These are phyloP conservation scores for Magallana gigas DNA, from an alignment of 1,140 invertebrate species.

Conservation along the genomic window DNA sequence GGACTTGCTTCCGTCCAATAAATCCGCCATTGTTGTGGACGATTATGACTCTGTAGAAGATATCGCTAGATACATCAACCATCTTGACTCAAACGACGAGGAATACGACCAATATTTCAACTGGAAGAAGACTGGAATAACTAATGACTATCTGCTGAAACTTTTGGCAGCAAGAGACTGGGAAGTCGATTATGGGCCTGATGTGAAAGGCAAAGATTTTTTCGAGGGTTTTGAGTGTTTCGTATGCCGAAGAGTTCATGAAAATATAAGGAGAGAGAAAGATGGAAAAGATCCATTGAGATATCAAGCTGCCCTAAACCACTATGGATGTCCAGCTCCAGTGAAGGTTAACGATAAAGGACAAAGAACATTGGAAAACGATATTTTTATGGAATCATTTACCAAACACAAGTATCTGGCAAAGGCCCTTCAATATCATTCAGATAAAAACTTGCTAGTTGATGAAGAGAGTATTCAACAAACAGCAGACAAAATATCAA, in stretches of 20 bases:
- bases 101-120: slow-evolving; percentile 83
- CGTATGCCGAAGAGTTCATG: slow-evolving; percentile 80
- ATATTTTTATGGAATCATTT: slow-evolving; percentile 79
- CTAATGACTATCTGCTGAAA: slow-evolving; percentile 77
- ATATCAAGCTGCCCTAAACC: slow-evolving; percentile 76
- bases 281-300: slow-evolving; percentile 41
- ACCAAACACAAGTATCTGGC: slow-evolving; percentile 43
- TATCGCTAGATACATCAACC: slow-evolving; percentile 82
- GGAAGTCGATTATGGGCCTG: slow-evolving; percentile 64
- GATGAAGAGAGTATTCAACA: neutral
- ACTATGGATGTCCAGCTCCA: slow-evolving; percentile 84
- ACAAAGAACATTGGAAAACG: slow-evolving; percentile 60
- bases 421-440: slow-evolving; percentile 46
- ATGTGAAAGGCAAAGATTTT: slow-evolving; percentile 75
- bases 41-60: slow-evolving; percentile 82
- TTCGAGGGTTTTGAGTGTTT: slow-evolving; percentile 85
- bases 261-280: slow-evolving; percentile 61
- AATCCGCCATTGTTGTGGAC: slow-evolving; percentile 83
- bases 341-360: slow-evolving; percentile 71
- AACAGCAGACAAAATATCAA: neutral
- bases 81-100: slow-evolving; percentile 81
- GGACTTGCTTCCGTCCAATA: slow-evolving; percentile 67
- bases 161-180: slow-evolving; percentile 78
- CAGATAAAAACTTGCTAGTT: slow-evolving; percentile 1
- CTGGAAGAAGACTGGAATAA: slow-evolving; percentile 81